Base-by-base conservation (phyloP, 2,888 invertebrate species). In the Caenorhabditis sp. region DNA sequence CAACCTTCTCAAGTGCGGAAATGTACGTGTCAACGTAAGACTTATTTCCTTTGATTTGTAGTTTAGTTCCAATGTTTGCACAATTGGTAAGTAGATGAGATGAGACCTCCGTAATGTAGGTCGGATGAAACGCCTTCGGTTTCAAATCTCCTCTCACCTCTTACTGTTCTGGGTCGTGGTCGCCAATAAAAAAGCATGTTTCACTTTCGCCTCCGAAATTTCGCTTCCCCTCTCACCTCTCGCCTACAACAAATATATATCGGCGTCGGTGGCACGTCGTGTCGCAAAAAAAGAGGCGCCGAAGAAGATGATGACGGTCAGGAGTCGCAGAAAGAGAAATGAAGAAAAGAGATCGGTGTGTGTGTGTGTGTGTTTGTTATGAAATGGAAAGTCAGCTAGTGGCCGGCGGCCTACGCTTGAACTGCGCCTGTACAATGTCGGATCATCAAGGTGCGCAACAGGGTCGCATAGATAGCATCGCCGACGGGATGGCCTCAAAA, bases 71-170 rank as follows among this genome's bases (percentile, higher is more conserved):
- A 9, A 40, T 72, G 72, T 72, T 72, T 72, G 72, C 72, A 72
- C 64, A 64, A 35, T 56, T 44, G 40, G 20, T 44, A 50, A 64
- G 56, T 64, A 64, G 72, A 72, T 72, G 64, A 56, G 37, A 72
- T n/a, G n/a, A n/a, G n/a, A n/a, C 62, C 13, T 9, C 64, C 40
- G 50, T 64, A 72, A 74, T 76, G 67, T 76, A 76, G 76, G 76
- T 76, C 76, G 76, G 67, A 76, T 76, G 76, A 76, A 76, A 76
- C 76, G 67, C 60, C 72, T 76, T 78, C 51, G 62, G 69, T 64
- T 69, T 78, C 69, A 62, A 69, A 78, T n/a, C 62, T 78, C 77
- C 58, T 56, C 40, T 70, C 70, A 69, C 70, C 77, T 69, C 55
- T 70, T 78, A 70, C 77, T 78, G 77, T 78, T 77, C 58, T 62